These are phyloP conservation scores for Pseudococcus longispinus DNA, from an alignment of 2,888 invertebrate species.

Conservation along the genomic window DNA sequence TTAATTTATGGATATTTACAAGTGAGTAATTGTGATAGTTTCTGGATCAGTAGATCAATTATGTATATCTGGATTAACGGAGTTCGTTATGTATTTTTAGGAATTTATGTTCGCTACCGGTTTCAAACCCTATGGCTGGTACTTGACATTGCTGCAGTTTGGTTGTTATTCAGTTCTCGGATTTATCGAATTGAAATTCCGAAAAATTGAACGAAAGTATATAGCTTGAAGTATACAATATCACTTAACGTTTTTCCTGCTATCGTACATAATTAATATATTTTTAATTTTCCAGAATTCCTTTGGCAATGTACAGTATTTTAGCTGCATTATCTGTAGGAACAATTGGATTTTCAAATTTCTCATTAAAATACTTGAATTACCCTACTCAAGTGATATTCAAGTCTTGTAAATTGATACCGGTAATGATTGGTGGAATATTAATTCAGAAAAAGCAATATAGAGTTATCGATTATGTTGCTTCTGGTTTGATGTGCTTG, in stretches of 20 bases:
- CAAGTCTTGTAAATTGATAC: slow-evolving; percentile 96
- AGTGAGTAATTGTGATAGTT: slow-evolving; percentile 61
- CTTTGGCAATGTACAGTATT: slow-evolving; percentile 78
- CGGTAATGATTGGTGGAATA: slow-evolving; percentile 92
- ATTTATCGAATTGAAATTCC: slow-evolving; percentile 73
- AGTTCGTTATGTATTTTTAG: slow-evolving; percentile 62
- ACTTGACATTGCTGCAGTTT: slow-evolving; percentile 91
- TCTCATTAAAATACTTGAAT: slow-evolving; percentile 91
- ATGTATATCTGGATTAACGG: neutral
- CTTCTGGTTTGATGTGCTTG: slow-evolving; percentile 85
- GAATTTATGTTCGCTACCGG: slow-evolving; percentile 92
- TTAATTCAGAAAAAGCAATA: slow-evolving; percentile 89
- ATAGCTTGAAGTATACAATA: no score
- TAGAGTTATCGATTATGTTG: slow-evolving; percentile 80
- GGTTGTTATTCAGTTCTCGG: slow-evolving; percentile 83
- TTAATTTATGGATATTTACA: slow-evolving; percentile 89
- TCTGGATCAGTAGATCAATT: neutral
- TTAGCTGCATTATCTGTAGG: slow-evolving; percentile 88
- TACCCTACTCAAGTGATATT: slow-evolving; percentile 94
- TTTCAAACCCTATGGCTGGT: slow-evolving; percentile 89
- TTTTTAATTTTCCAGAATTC: slow-evolving; percentile 71
- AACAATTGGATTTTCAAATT: slow-evolving; percentile 95
- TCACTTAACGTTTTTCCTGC: neutral
- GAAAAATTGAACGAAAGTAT: slow-evolving; percentile 55
- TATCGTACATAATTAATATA: neutral